Evolutionary conservation across 2,888 invertebrate genomes (phyloP).

Genomic region (Microdon myrmicae): DNA sequence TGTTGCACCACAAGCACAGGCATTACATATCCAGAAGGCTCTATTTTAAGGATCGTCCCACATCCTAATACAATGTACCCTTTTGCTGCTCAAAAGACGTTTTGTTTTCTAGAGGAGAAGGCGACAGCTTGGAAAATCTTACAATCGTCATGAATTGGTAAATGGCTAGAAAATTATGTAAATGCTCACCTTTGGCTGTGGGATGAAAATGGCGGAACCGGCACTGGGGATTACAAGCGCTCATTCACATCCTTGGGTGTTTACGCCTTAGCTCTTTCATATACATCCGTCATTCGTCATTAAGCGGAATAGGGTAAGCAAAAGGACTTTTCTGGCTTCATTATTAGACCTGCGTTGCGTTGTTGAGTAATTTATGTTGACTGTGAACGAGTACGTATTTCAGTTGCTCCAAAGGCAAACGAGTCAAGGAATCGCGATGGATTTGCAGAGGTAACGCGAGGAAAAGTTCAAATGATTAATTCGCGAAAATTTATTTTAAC

Average conservation of each 20-base stretch:
- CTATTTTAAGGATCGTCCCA: conserved; percentile 28
- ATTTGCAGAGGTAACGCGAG: conserved; percentile 16
- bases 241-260: not conserved
- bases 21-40: conserved; percentile 14
- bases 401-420: not conserved
- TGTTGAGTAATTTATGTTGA: conserved; percentile 45
- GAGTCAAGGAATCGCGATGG: conserved; percentile 22
- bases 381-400: conserved; percentile 27
- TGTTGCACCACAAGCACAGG: conserved; percentile 40
- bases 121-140: conserved; percentile 49
- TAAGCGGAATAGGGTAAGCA: conserved; percentile 16
- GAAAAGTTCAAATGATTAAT: conserved; percentile 44
- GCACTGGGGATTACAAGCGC: too few relatives aligned
- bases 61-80: conserved; percentile 24
- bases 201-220: too few relatives aligned
- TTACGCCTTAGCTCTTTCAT: conserved; percentile 9
- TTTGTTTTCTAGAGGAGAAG: conserved; percentile 26
- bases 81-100: conserved; percentile 17
- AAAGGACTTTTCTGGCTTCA: conserved; percentile 34
- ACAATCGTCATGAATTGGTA: conserved; percentile 51
- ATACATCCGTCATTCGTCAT: conserved; percentile 36
- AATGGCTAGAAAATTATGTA: conserved; percentile 51
- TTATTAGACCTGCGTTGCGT: conserved; percentile 39
- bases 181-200: conserved; percentile 44
- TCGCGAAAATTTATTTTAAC: conserved; percentile 40